Base-by-base conservation (phyloP, 2,888 invertebrate species). In the Tenthredo mesomela region DNA sequence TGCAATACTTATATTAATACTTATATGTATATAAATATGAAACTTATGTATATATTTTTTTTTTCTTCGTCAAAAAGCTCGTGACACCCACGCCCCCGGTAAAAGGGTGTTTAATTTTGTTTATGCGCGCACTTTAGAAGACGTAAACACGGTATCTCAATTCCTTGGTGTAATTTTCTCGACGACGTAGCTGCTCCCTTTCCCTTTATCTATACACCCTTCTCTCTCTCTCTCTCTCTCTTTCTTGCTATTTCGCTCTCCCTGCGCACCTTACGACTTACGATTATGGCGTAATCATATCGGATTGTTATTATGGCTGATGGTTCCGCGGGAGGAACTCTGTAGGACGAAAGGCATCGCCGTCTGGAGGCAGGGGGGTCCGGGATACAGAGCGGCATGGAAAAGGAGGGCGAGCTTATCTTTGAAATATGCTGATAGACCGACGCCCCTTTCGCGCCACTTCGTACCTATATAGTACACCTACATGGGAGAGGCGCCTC, bases 301-400 rank as follows among this genome's bases (percentile, higher is more conserved):
- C 93, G 93, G 92, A 93, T 93, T 93, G 93, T 93, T 93, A 93
- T 93, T 92, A 93, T 92, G 92, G 91, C 91, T 92, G 93, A 93
- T 92, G 91, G 92, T 90, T 90, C 90, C 89, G 90, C 89, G 87
- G 88, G 89, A 89, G 90, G 85, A 18, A 40, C 87, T 89, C 83
- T 87, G 87, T 85, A 84, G 87, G 54, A 29, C 37, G n/a, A 78
- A 54, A 25, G 67, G 33, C 50, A 33, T 54, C 80, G 80, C 21
- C 15, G 67, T 29, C 43, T 61, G 61, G 21, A 61, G 25, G 61
- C 43, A 47, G 47, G 67, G 82, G 61, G 70, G 25, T 67, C 18
- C 67, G 67, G 82, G 82, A 80, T 77, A 77, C 29, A 61, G 65
- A 25, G 67, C 82, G 70, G 58, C 71, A 70, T 47, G 82, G 80